These are phyloP conservation scores for Boulengeromyrus knoepffleri DNA, from an alignment of 2,113 vertebrate species.

Conservation along the genomic window DNA sequence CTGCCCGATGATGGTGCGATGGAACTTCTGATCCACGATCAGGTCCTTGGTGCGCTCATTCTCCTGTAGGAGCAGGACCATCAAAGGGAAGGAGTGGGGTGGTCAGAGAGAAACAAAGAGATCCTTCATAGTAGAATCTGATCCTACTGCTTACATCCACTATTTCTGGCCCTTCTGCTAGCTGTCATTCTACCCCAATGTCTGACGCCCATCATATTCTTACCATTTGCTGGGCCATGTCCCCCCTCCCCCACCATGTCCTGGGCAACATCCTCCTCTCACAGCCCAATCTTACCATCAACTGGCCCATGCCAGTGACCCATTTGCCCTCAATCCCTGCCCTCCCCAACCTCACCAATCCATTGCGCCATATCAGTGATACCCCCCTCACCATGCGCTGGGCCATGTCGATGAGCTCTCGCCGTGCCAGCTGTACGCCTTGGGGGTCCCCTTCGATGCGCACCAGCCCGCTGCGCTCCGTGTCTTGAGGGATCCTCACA, in stretches of 20 bases:
- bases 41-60: conserved; percentile 74
- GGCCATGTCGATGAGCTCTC: conserved; percentile 70
- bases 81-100: not conserved
- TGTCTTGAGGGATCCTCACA: conserved; percentile 66
- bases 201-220: not conserved
- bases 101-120: not conserved
- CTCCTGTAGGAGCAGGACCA: conserved; percentile 45
- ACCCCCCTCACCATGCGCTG: conserved; percentile 64
- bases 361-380: not conserved
- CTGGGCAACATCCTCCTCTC: not conserved
- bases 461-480: conserved; percentile 62
- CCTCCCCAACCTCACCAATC: not conserved
- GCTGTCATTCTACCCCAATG: not conserved
- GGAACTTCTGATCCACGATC: conserved; percentile 70
- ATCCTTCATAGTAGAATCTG: not conserved
- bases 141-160: not conserved
- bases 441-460: conserved; percentile 73
- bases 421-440: conserved; percentile 67
- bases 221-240: not conserved
- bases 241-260: not conserved
- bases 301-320: not conserved
- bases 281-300: not conserved
- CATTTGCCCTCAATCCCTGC: not conserved
- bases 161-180: not conserved
- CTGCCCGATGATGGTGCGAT: conserved; percentile 74